phyloP scores from a whole-genome alignment of 2,113 vertebrate species.

The Gracilinanus agilis region DNA sequence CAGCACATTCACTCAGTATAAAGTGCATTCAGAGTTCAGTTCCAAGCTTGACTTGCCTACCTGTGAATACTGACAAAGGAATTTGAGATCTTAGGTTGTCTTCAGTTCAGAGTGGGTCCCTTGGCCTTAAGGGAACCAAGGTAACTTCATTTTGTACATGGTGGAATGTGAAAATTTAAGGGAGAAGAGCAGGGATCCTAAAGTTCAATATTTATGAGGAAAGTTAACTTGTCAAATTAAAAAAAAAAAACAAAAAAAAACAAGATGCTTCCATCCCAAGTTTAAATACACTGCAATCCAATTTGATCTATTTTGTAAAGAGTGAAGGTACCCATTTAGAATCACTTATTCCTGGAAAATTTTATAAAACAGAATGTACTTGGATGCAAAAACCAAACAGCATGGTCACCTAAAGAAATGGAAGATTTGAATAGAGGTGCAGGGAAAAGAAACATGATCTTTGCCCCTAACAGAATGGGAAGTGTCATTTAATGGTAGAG shows the following conservation, averaged over 20 bases:
- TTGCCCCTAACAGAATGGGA: not conserved
- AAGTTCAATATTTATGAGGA: not conserved
- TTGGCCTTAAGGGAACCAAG: not conserved
- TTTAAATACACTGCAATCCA: not conserved
- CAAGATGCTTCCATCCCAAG: not conserved
- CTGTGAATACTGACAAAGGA: slow-evolving; percentile 3
- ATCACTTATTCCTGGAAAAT: not conserved
- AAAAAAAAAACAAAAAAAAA: not conserved
- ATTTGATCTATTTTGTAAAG: not conserved
- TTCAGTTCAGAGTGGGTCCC: not conserved
- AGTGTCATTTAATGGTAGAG: not conserved
- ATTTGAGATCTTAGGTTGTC: not conserved
- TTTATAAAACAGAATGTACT: not conserved
- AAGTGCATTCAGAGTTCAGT: not conserved
- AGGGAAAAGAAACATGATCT: not conserved
- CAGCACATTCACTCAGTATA: not conserved
- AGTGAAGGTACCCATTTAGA: not conserved
- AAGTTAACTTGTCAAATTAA: not conserved
- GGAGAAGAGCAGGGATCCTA: not conserved
- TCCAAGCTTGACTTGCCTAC: not conserved
- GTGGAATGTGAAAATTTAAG: not conserved
- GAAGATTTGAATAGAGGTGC: not conserved
- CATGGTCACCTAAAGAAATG: not conserved
- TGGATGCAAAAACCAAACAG: not conserved
- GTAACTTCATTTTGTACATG: not conserved